A percentile compares a stretch with the other conserved stretches of the same genome.
Evolutionary conservation across 2,797 vertebrate species (phyloP).

Genomic region (Microctenopoma steveboyesi): DNA sequence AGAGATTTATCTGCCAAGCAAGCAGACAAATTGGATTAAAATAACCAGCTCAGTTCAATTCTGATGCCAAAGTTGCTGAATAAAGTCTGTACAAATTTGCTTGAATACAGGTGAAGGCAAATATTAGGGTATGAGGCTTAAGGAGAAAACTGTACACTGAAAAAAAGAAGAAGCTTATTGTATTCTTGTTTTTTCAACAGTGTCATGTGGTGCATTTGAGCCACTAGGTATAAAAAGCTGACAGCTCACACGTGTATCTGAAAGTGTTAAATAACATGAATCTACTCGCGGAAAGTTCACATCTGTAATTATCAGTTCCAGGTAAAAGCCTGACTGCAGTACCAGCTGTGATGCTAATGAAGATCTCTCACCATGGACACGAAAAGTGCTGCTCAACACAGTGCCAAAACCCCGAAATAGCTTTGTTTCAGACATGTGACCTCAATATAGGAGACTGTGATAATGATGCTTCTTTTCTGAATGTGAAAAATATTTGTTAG

Average conservation of each 20-base stretch:
- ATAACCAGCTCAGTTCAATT: conserved; percentile 1
- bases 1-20: conserved; percentile 4
- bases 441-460: background rate
- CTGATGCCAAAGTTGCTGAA: conserved; percentile 2
- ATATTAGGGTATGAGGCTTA: background rate
- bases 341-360: conserved; percentile 56
- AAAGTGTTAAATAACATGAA: conserved; percentile 33
- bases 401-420: conserved; percentile 6
- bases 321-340: conserved; percentile 33
- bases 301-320: conserved; percentile 45
- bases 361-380: conserved; percentile 30
- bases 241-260: background rate
- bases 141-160: background rate
- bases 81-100: background rate
- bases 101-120: background rate
- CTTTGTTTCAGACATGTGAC: conserved; percentile 7
- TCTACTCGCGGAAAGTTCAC: conserved; percentile 20
- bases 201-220: background rate
- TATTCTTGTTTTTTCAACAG: background rate
- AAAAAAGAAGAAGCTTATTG: background rate
- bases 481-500: background rate
- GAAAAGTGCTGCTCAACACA: background rate
- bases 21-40: background rate
- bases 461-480: background rate
- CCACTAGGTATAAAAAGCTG: background rate